Evolutionary conservation across 2,113 vertebrate genomes (phyloP).

Genomic region (Heterochromis multidens): DNA sequence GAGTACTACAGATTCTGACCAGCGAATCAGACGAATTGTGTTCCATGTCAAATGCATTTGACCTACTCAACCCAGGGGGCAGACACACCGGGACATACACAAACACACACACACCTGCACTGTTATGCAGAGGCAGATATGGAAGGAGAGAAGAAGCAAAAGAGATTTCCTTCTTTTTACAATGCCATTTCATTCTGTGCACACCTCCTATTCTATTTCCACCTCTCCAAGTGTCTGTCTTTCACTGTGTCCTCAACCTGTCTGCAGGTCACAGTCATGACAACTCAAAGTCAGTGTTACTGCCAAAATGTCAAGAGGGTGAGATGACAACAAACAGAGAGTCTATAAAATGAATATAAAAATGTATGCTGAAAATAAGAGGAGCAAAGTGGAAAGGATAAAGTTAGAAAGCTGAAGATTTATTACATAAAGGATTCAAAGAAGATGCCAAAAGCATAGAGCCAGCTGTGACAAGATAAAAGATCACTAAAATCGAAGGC

Average conservation of each 20-base stretch:
- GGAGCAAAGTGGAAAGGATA: neutral
- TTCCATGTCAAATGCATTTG: constrained; percentile 47
- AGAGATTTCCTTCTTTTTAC: neutral
- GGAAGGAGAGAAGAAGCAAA: neutral
- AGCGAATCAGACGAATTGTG: constrained; percentile 19
- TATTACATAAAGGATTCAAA: neutral
- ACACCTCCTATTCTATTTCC: neutral
- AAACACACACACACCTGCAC: neutral
- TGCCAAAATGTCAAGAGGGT: constrained; percentile 60
- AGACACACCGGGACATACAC: neutral
- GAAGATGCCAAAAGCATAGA: neutral
- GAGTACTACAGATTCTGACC: neutral
- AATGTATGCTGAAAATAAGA: constrained; percentile 18
- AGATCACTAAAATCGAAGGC: neutral
- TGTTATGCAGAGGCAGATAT: constrained; percentile 7
- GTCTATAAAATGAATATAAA: constrained; percentile 19
- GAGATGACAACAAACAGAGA: constrained; percentile 17
- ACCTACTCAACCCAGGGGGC: constrained; percentile 1
- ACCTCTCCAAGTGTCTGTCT: constrained; percentile 6
- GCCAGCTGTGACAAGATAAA: neutral
- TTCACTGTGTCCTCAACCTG: constrained; percentile 37
- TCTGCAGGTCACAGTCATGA: constrained; percentile 52
- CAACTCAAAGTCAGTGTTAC: constrained; percentile 63
- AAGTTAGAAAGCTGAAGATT: constrained; percentile 2
- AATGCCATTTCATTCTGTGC: constrained; percentile 9